Percentiles rank a stretch among this genome's conserved stretches.
Evolutionary conservation across 2,113 vertebrate genomes (phyloP).

Genomic region (Pteruthius melanotis): DNA sequence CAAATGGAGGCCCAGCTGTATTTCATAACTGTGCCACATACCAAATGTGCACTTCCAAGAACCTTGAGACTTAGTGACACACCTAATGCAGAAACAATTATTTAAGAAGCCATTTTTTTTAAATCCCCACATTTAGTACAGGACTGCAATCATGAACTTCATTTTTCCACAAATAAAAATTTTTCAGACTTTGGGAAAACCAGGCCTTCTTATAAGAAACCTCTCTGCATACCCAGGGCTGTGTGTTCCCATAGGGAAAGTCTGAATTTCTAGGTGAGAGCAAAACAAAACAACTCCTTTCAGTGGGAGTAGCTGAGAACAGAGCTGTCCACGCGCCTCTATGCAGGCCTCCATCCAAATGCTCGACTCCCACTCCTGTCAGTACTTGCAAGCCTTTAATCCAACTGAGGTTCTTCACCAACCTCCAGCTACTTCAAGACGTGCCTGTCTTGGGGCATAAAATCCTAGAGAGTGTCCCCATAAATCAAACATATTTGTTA

Average conservation of each 20-base stretch:
- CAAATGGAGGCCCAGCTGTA: neutral
- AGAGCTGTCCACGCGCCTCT: neutral
- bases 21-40: neutral
- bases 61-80: neutral
- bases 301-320: neutral
- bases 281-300: neutral
- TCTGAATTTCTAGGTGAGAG: neutral
- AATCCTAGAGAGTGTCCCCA: neutral
- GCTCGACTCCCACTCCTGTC: neutral
- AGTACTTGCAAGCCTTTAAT: conserved; percentile 21
- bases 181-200: neutral
- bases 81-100: neutral
- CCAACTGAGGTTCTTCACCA: neutral
- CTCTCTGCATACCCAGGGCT: neutral
- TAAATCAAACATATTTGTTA: neutral
- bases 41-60: neutral
- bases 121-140: neutral
- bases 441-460: neutral
- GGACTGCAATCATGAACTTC: neutral
- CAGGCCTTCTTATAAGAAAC: neutral
- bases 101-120: neutral
- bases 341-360: neutral
- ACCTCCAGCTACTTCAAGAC: neutral
- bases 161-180: neutral
- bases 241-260: neutral